Base-by-base conservation (phyloP, 1,140 invertebrate species). In the Drosophila ananassae region DNA sequence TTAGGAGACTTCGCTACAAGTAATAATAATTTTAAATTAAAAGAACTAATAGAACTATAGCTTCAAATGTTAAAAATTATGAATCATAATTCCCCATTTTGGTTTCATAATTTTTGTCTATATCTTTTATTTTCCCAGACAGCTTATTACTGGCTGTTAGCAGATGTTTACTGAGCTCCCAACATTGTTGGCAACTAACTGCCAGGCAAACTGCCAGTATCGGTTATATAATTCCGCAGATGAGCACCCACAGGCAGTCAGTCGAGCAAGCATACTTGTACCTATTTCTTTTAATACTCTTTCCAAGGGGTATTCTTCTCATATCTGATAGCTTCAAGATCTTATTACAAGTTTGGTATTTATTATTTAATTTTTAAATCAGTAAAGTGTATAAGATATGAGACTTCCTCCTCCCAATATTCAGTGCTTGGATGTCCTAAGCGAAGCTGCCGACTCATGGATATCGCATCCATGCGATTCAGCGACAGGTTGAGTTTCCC, bases 401-500 rank as follows among this genome's bases (percentile, higher is more conserved):
- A 6, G 3, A 3, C 5, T 41, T 41, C 3, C 21, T 44, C n/a
- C 6, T 1, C 2, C 9, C 1, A 37, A 37, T 44, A 44, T 44
- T 44, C 21, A 1, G 5, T 50, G 25, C 8, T 9, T 54, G 50
- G 59, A 25, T 54, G 37, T 62, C 59, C 59, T 62, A 41, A 54
- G 37, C 37, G 48, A 17, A 48, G 50, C 41, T 57, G 46, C 30
- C 17, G 47, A 67, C 34, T 60, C 55, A 59, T 44, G 13, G 17
- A 41, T 41, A 41, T 41, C 39, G 39, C 39, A 41, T 41, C 39
- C 39, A 13, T 41, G 34, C 34, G 34, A 37, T 37, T 37, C 34
- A 56, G 39, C 12, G 39, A 44, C 62, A 66, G 62, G 54, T 51
- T 66, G 46, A 17, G 62, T 28, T 48, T 47, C 55, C 63, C 63